Conservation (phyloP, 2,888 invertebrate genomes). For the Drosophila atripex region DNA sequence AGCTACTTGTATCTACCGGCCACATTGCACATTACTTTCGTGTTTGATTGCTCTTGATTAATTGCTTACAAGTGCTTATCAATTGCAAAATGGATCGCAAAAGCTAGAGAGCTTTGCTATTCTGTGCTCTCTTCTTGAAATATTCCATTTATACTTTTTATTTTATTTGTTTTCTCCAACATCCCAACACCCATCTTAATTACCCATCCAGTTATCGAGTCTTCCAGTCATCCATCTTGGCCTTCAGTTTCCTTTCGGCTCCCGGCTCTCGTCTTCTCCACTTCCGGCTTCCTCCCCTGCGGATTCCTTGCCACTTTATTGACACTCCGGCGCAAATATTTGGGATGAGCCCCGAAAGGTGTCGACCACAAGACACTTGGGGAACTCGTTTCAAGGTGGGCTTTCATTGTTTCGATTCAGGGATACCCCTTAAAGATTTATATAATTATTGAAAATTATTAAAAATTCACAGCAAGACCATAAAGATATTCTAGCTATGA, state of each 20-base stretch:
- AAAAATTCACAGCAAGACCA: too few relatives aligned
- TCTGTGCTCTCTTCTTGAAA: too few relatives aligned
- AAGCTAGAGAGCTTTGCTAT: background rate
- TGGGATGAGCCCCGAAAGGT: conserved; percentile 60
- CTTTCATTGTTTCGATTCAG: background rate
- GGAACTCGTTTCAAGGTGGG: background rate
- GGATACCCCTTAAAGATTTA: background rate
- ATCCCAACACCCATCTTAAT: background rate
- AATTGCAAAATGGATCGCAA: background rate
- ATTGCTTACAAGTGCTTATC: conserved; percentile 24
- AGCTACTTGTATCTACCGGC: conserved; percentile 28
- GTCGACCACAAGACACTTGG: conserved; percentile 48
- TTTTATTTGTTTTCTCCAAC: too few relatives aligned
- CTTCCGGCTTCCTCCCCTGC: conserved; percentile 18
- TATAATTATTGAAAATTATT: too few relatives aligned
- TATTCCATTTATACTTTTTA: background rate
- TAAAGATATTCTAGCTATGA: too few relatives aligned
- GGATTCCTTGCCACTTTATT: conserved; percentile 52
- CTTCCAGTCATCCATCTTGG: conserved; percentile 25
- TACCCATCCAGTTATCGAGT: background rate
- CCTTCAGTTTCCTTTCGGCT: conserved; percentile 7
- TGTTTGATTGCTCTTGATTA: conserved; percentile 39
- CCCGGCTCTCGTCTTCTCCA: background rate
- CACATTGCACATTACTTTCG: conserved; percentile 32
- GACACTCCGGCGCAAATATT: conserved; percentile 66